Evolutionary conservation across 2,888 invertebrate genomes (phyloP), one percentile per base, ranked within the genome.

Genomic region (Aphelenchoides bicaudatus): DNA sequence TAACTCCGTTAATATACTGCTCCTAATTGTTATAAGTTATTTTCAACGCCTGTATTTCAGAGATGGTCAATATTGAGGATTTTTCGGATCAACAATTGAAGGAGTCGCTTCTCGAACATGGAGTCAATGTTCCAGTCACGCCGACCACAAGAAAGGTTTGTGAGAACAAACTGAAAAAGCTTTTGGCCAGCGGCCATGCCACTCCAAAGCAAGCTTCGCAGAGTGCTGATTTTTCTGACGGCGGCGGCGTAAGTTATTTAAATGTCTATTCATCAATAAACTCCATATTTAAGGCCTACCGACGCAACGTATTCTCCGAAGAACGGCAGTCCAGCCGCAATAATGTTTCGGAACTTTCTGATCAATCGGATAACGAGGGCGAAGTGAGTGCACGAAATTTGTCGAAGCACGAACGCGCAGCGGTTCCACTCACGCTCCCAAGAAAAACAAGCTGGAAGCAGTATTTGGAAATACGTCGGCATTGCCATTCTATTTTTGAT

Each of bases 391-490:
- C 25, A 10, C 43, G 43, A 6, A 10, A 8, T 6, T n/a, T 43
- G 43, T 10, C 10, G 21, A 25, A 43, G 23, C 10, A 10, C 21
- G 43, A 43, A 25, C 43, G 43, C 23, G 43, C 25, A n/a, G n/a
- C n/a, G n/a, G 8, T 8, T 10, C 23, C 43, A 25, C 25, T 10
- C 16, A n/a, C 23, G 21, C 43, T 21, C 16, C 23, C 6, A 19
- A 6, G 43, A 19, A 8, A 21, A 10, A 6, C 43, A n/a, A n/a
- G 23, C 10, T 21, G 21, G 23, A 6, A 19, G 10, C 43, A 19
- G 23, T n/a, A n/a, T 43, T n/a, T 43, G 43, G 43, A 43, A 43
- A 25, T 43, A 43, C 43, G 43, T n/a, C 21, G 43, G 21, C 23
- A 21, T 21, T n/a, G 16, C n/a, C 16, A 25, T 21, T 19, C 21